Conservation (phyloP, 2,888 invertebrate genomes). For the Glyphotaelius pellucidus region DNA sequence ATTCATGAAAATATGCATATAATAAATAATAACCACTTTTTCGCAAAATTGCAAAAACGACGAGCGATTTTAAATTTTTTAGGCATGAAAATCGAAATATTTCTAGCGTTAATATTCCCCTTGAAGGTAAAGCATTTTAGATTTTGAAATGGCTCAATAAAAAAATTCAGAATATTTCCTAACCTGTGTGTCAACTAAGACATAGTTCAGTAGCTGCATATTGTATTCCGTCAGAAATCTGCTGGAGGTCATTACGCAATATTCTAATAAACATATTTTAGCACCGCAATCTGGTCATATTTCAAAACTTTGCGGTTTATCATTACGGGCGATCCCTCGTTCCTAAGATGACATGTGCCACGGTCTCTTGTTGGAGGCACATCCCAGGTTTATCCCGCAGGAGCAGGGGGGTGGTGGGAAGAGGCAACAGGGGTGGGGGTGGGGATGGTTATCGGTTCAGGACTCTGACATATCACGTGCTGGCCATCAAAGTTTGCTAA, state of each 20-base stretch:
- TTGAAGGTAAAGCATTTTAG: too few relatives aligned
- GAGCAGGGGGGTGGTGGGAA: neutral
- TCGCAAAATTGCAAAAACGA: too few relatives aligned
- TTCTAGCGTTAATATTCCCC: too few relatives aligned
- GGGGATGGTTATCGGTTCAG: neutral
- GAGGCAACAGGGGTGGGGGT: neutral
- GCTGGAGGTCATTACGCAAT: neutral
- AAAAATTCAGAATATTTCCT: too few relatives aligned
- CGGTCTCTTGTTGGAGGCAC: neutral
- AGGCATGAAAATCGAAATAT: too few relatives aligned
- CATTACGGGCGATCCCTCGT: conserved; percentile 35
- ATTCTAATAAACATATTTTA: neutral
- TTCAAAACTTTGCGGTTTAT: conserved; percentile 22
- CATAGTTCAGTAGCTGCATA: neutral
- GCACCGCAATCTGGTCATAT: neutral
- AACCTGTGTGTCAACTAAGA: neutral
- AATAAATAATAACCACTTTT: too few relatives aligned
- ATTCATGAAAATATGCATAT: too few relatives aligned
- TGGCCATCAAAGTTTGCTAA: conserved; percentile 10
- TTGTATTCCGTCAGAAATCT: neutral
- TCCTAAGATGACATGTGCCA: conserved; percentile 29
- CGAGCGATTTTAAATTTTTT: too few relatives aligned
- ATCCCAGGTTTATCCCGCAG: neutral
- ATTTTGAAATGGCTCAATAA: too few relatives aligned
- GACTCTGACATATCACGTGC: neutral